Percentiles rank a stretch among this genome's conserved stretches.
phyloP scores from a whole-genome alignment of 2,888 invertebrate genomes.

The Eumerus sabulonum region DNA sequence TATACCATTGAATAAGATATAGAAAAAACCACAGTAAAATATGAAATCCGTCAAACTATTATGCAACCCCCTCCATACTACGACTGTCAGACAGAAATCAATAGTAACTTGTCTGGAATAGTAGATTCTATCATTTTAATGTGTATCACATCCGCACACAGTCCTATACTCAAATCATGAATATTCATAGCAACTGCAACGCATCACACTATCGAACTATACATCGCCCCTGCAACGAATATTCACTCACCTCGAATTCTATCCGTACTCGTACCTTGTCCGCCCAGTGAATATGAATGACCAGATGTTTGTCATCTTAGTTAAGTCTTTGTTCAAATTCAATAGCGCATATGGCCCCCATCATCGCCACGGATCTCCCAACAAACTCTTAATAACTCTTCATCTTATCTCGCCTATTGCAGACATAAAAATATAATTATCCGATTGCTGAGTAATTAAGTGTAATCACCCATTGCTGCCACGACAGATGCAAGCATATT shows the following conservation, averaged over 20 bases:
- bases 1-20: too few species aligned
- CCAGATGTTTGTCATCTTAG: conserved; percentile 8
- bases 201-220: too few species aligned
- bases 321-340: background rate
- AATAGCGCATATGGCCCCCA: too few species aligned
- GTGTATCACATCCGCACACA: conserved; percentile 20
- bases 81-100: too few species aligned
- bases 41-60: too few species aligned
- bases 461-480: background rate
- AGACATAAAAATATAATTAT: too few species aligned
- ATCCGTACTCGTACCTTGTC: background rate
- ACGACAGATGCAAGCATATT: too few species aligned
- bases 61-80: too few species aligned
- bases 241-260: conserved; percentile 7
- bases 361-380: too few species aligned
- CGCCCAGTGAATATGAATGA: conserved; percentile 17
- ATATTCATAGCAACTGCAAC: conserved; percentile 27
- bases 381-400: too few species aligned
- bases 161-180: conserved; percentile 18
- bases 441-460: background rate
- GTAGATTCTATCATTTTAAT: background rate
- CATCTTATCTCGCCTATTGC: background rate
- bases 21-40: too few species aligned
- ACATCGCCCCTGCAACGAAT: conserved; percentile 5
- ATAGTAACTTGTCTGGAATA: too few species aligned